phyloP scores from a whole-genome alignment of 64 coral and sea anemone species.

The Montipora cactus region DNA sequence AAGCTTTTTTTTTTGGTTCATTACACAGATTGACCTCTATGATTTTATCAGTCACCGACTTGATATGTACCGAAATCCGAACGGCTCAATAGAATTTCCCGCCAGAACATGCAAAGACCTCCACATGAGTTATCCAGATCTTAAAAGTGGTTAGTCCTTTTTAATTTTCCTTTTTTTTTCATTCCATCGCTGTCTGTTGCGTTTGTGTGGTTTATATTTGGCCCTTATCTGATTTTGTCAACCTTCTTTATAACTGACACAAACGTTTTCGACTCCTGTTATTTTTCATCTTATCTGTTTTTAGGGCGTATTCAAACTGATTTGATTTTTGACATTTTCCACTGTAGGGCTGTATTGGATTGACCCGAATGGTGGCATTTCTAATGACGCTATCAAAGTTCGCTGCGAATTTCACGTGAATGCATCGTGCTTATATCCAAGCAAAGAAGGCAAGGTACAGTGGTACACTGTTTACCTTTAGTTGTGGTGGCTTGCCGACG shows the following conservation, averaged over 20 bases:
- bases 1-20: not conserved
- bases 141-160: slow-evolving; percentile 48
- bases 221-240: not conserved
- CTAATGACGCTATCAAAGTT: slow-evolving; percentile 83
- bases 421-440: slow-evolving; percentile 89
- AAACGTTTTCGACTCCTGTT: not conserved
- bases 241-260: not conserved
- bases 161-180: not conserved
- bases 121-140: slow-evolving; percentile 63
- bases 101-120: slow-evolving; percentile 71
- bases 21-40: slow-evolving; percentile 33
- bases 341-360: slow-evolving; percentile 92
- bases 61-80: slow-evolving; percentile 58
- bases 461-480: no score
- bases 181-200: not conserved
- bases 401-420: slow-evolving; percentile 95
- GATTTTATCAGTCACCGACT: slow-evolving; percentile 46
- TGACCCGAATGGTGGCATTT: slow-evolving; percentile 94
- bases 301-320: no score
- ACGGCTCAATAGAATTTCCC: slow-evolving; percentile 55
- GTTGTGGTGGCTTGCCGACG: not conserved
- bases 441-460: slow-evolving; percentile 44
- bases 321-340: not conserved
- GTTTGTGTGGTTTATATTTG: not conserved
- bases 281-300: not conserved